Percentiles rank a stretch among this genome's conserved stretches.
Conservation (phyloP, 2,113 vertebrate species). For the Chaetura pelagica region DNA sequence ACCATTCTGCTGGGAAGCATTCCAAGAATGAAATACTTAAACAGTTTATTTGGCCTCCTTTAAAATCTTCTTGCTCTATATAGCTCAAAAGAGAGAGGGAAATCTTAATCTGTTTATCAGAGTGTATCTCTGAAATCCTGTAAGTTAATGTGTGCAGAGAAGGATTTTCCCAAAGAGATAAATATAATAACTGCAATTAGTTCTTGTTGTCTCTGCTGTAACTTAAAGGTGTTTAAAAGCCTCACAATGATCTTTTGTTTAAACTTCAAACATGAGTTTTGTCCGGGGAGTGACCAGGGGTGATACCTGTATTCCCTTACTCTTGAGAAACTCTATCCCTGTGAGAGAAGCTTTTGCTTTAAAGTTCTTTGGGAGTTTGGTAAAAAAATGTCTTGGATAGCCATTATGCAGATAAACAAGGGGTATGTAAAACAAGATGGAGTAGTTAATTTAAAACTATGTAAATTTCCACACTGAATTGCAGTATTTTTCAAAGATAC, state of each 20-base stretch:
- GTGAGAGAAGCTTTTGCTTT: constrained; percentile 14
- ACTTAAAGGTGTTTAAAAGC: constrained; percentile 37
- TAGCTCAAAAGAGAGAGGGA: background rate
- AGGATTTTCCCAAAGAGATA: constrained; percentile 25
- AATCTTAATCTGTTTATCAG: background rate
- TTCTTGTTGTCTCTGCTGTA: constrained; percentile 52
- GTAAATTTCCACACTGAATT: background rate
- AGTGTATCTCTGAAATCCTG: background rate
- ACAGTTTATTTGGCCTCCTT: background rate
- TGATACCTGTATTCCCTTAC: background rate
- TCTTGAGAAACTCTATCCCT: constrained; percentile 38
- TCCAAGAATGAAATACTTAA: background rate
- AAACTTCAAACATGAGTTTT: constrained; percentile 22
- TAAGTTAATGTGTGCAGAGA: background rate
- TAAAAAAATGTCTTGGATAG: background rate
- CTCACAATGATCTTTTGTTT: constrained; percentile 74
- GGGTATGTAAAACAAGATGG: background rate
- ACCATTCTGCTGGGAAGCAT: background rate
- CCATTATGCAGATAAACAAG: background rate
- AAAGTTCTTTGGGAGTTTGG: background rate
- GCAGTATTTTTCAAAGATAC: background rate
- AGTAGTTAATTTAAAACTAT: background rate
- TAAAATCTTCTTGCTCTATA: background rate
- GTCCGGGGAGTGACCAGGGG: background rate
- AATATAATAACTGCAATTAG: constrained; percentile 68